Conservation (phyloP, 2,113 vertebrate species). For the Corythornis madagascariensis region DNA sequence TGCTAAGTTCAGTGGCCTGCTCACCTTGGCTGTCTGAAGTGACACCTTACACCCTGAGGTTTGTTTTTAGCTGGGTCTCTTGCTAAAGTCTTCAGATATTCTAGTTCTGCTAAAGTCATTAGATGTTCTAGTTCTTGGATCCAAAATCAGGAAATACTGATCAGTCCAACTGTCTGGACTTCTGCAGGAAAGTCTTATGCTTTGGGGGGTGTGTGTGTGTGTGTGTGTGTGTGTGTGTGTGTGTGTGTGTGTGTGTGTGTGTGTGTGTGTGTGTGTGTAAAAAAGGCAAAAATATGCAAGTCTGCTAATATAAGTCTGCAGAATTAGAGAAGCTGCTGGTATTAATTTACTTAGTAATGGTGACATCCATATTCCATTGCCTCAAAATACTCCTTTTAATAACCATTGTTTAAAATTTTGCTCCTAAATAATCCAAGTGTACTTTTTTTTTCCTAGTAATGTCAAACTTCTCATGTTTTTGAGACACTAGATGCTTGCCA, state of each 20-base stretch:
- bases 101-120: neutral
- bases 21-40: neutral
- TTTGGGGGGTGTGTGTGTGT: too few relatives aligned
- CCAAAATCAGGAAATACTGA: neutral
- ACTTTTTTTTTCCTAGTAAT: neutral
- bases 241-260: too few relatives aligned
- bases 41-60: neutral
- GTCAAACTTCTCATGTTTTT: neutral
- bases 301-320: neutral
- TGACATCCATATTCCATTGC: neutral
- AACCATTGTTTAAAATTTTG: neutral
- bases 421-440: neutral
- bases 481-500: neutral
- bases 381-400: neutral
- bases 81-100: neutral
- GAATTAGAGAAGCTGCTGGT: neutral
- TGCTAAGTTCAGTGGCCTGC: neutral
- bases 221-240: too few relatives aligned
- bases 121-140: neutral
- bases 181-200: slow-evolving; percentile 8
- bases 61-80: neutral
- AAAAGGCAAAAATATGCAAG: neutral
- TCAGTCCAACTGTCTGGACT: neutral
- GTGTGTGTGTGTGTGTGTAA: too few relatives aligned
- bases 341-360: neutral